Conservation (phyloP, 2,888 invertebrate species). For the Azorinus chamasolen region DNA sequence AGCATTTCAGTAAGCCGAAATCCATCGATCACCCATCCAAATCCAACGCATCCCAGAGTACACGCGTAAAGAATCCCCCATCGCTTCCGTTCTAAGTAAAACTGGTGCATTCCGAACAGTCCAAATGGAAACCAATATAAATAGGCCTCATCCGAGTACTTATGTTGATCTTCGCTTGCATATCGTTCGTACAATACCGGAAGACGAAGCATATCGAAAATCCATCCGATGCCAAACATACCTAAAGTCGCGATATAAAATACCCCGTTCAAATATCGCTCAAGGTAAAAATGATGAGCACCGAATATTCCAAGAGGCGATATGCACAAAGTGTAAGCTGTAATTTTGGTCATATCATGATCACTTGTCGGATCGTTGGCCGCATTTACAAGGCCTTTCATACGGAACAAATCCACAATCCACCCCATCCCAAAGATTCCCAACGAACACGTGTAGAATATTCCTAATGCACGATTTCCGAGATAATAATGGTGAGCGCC, state of each 20-base stretch:
- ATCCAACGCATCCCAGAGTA: slow-evolving; percentile 57
- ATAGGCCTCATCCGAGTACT: slow-evolving; percentile 67
- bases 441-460: slow-evolving; percentile 53
- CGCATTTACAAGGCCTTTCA: slow-evolving; percentile 58
- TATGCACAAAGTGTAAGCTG: slow-evolving; percentile 58
- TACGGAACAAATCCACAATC: slow-evolving; percentile 58
- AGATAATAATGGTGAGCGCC: slow-evolving; percentile 63
- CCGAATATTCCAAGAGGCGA: slow-evolving; percentile 60
- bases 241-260: slow-evolving; percentile 55
- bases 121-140: slow-evolving; percentile 65
- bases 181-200: slow-evolving; percentile 62
- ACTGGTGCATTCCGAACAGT: slow-evolving; percentile 66
- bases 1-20: slow-evolving; percentile 48
- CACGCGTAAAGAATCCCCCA: slow-evolving; percentile 66
- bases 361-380: slow-evolving; percentile 60
- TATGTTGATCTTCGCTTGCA: slow-evolving; percentile 60
- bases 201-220: slow-evolving; percentile 59
- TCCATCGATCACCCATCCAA: slow-evolving; percentile 66
- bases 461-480: slow-evolving; percentile 56
- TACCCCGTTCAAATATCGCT: slow-evolving; percentile 57
- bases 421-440: slow-evolving; percentile 62
- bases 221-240: slow-evolving; percentile 61
- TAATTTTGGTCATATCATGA: slow-evolving; percentile 59
- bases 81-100: slow-evolving; percentile 55
- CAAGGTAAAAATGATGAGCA: slow-evolving; percentile 59